A percentile compares a stretch with the other conserved stretches of the same genome.
Conservation (phyloP, 2,113 vertebrate species). For the Muscicapa adusta region DNA sequence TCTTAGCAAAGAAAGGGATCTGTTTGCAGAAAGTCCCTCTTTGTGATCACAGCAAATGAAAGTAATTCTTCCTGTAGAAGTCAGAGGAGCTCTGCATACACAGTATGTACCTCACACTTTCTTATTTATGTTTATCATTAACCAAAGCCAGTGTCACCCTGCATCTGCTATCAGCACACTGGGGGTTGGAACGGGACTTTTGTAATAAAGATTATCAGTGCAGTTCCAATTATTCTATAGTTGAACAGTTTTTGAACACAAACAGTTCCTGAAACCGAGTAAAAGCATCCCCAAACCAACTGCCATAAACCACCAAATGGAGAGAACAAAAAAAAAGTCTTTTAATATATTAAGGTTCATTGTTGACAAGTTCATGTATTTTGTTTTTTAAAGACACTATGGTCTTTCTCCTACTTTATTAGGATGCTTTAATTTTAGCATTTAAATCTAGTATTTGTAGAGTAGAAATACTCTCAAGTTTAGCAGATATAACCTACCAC, state of each 20-base stretch:
- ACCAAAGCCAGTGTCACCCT: background rate
- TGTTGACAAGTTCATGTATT: background rate
- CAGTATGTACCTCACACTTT: background rate
- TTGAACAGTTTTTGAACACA: background rate
- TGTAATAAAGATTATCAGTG: background rate
- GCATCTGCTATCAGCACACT: background rate
- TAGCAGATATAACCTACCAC: background rate
- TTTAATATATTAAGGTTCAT: background rate
- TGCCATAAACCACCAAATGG: background rate
- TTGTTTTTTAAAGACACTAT: background rate
- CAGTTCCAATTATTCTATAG: background rate
- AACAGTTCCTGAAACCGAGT: background rate
- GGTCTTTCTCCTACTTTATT: background rate
- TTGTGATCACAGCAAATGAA: background rate
- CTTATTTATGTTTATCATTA: constrained; percentile 31
- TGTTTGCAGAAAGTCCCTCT: background rate
- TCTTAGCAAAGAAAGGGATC: background rate
- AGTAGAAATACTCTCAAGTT: background rate
- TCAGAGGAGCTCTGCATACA: background rate
- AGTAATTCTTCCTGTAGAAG: background rate
- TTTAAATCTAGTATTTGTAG: background rate
- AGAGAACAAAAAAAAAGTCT: background rate
- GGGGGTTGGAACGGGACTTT: background rate
- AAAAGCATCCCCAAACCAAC: background rate
- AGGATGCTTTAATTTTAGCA: background rate